Conservation (phyloP, 1,140 invertebrate species). For the Lordiphosa clarofinis region DNA sequence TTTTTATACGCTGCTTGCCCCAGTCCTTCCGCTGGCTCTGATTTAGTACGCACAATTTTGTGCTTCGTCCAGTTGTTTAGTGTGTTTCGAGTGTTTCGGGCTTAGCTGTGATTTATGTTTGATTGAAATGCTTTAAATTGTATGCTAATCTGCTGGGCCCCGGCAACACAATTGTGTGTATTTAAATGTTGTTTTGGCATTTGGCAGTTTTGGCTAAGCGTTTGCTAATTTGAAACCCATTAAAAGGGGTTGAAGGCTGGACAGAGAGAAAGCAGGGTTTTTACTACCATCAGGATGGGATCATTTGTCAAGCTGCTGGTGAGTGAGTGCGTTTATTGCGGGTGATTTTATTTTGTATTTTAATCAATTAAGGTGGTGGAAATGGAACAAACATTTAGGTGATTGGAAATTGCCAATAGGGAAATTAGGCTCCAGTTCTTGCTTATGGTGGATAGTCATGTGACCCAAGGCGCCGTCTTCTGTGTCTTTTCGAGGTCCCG, state of each 20-base stretch:
- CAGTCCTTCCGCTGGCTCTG: conserved; percentile 10
- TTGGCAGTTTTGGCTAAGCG: conserved; percentile 41
- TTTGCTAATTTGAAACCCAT: conserved; percentile 53
- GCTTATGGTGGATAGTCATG: too few relatives aligned
- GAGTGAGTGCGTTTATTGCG: too few relatives aligned
- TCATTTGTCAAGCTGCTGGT: conserved; percentile 32
- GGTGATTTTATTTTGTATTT: too few relatives aligned
- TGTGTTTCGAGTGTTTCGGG: conserved; percentile 17
- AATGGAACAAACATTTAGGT: background rate
- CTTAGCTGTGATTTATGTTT: conserved; percentile 64
- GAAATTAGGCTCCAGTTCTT: too few relatives aligned
- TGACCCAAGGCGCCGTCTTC: too few relatives aligned
- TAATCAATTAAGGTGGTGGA: too few relatives aligned
- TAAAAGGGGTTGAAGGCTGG: conserved; percentile 15
- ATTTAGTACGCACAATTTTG: conserved; percentile 66
- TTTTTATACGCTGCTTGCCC: conserved; percentile 57
- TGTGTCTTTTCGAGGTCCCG: too few relatives aligned
- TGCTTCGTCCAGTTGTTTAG: conserved; percentile 18
- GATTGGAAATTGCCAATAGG: background rate
- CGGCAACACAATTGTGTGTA: conserved; percentile 56
- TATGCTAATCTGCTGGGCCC: conserved; percentile 57
- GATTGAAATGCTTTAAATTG: conserved; percentile 71
- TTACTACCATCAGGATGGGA: background rate
- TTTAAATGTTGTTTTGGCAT: conserved; percentile 31
- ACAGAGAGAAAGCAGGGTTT: conserved; percentile 2